Percentiles rank a stretch among this genome's conserved stretches.
Conservation (phyloP, 1,140 invertebrate genomes). For the Drosophila sp. region DNA sequence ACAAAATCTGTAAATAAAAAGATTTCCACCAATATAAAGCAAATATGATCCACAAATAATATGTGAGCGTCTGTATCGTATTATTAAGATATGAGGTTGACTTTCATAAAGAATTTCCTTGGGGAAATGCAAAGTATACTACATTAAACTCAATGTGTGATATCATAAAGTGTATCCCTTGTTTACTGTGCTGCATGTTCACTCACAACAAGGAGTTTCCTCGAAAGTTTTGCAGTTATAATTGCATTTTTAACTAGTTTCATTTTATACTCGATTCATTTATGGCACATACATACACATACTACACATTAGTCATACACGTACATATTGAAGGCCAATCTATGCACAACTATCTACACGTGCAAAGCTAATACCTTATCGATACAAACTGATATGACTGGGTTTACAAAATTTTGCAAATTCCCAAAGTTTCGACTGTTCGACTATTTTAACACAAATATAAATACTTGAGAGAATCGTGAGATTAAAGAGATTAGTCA, state of each 20-base stretch:
- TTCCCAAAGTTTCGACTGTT: not conserved
- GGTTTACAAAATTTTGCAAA: slow-evolving; percentile 7
- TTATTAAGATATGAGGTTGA: no score
- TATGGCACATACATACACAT: slow-evolving; percentile 17
- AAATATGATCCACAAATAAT: no score
- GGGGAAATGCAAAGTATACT: not conserved
- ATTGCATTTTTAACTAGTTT: slow-evolving; percentile 17
- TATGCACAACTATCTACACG: slow-evolving; percentile 3
- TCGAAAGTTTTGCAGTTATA: slow-evolving; percentile 13
- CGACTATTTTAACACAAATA: not conserved
- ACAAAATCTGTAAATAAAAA: no score
- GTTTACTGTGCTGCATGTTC: slow-evolving; percentile 8
- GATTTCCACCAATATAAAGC: no score
- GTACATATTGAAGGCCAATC: slow-evolving; percentile 13
- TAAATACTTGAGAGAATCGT: not conserved
- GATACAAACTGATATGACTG: slow-evolving; percentile 3
- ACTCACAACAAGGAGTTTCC: slow-evolving; percentile 17
- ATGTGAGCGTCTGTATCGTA: no score
- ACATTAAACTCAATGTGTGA: slow-evolving; percentile 4
- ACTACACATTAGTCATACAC: slow-evolving; percentile 30
- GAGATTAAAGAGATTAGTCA: not conserved
- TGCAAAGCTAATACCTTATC: slow-evolving; percentile 13
- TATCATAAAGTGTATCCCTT: not conserved
- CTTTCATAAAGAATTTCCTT: not conserved
- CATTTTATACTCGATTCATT: slow-evolving; percentile 17